Conservation (phyloP, 2,797 vertebrate genomes). For the Spea hammondii region DNA sequence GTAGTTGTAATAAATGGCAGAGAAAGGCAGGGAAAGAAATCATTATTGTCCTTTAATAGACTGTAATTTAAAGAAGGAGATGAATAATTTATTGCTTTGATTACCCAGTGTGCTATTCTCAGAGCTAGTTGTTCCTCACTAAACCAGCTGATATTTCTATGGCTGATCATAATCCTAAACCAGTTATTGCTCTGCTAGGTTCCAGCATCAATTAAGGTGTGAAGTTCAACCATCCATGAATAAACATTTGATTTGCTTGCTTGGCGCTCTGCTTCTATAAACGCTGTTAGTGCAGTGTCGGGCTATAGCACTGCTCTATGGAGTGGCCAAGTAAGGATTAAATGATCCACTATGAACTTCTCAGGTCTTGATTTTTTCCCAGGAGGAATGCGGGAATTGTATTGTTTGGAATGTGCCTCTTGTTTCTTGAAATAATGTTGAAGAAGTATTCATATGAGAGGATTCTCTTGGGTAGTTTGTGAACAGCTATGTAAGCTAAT, state of each 20-base stretch:
- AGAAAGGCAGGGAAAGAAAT: slow-evolving; percentile 1
- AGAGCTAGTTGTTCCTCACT: background rate
- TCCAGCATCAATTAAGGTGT: slow-evolving; percentile 12
- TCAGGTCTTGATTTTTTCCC: background rate
- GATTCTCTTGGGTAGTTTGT: background rate
- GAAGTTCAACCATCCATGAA: slow-evolving; percentile 3
- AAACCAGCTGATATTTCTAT: slow-evolving; percentile 9
- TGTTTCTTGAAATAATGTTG: background rate
- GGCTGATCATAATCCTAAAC: background rate
- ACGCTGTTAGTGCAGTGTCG: background rate
- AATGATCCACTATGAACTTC: background rate
- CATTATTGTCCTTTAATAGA: background rate
- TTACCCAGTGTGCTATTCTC: slow-evolving; percentile 9
- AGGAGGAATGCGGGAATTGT: background rate
- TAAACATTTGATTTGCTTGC: slow-evolving; percentile 12
- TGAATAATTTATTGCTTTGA: slow-evolving; percentile 17
- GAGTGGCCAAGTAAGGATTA: background rate
- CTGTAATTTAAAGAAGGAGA: slow-evolving; percentile 22
- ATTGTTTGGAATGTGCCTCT: background rate
- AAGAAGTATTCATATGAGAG: background rate
- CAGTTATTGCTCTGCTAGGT: slow-evolving; percentile 8
- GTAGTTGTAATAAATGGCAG: background rate
- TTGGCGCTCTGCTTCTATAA: background rate
- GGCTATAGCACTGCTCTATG: background rate
- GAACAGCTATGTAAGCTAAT: slow-evolving; percentile 1